A percentile compares a stretch with the other conserved stretches of the same genome.
Conservation (phyloP, 2,797 vertebrate species). For the Acestrorhynchus altus region DNA sequence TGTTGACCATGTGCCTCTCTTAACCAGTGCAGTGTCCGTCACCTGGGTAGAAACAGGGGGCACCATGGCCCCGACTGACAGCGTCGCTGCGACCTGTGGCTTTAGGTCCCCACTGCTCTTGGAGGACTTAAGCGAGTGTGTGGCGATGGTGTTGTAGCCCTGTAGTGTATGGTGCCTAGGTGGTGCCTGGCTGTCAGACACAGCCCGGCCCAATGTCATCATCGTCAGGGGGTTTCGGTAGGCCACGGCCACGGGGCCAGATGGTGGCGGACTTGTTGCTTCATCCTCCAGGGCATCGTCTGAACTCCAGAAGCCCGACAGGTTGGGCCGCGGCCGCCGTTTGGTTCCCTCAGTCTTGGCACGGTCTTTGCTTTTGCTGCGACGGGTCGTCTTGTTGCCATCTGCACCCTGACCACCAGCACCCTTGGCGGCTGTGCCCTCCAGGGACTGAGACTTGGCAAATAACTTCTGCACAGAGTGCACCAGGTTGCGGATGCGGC, state of each 20-base stretch:
- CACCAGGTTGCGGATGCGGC: conserved; percentile 95
- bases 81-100: conserved; percentile 69
- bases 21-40: conserved; percentile 86
- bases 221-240: conserved; percentile 92
- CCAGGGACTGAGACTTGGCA: conserved; percentile 94
- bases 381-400: conserved; percentile 79
- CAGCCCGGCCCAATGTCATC: conserved; percentile 93
- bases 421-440: conserved; percentile 85
- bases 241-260: conserved; percentile 75
- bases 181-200: conserved; percentile 88
- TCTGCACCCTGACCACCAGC: conserved; percentile 81
- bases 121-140: conserved; percentile 93
- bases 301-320: conserved; percentile 95
- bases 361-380: conserved; percentile 97
- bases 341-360: conserved; percentile 91
- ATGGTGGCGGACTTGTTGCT: conserved; percentile 71
- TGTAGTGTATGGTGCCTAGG: conserved; percentile 87
- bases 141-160: conserved; percentile 95
- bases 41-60: conserved; percentile 76
- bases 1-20: conserved; percentile 96
- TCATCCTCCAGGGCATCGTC: conserved; percentile 91
- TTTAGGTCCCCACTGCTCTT: conserved; percentile 97
- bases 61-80: conserved; percentile 64
- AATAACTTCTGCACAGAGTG: conserved; percentile 98
- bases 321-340: conserved; percentile 86